A percentile compares a stretch with the other conserved stretches of the same genome.
Conservation (phyloP, 2,797 vertebrate genomes). For the Sebastes cheni region DNA sequence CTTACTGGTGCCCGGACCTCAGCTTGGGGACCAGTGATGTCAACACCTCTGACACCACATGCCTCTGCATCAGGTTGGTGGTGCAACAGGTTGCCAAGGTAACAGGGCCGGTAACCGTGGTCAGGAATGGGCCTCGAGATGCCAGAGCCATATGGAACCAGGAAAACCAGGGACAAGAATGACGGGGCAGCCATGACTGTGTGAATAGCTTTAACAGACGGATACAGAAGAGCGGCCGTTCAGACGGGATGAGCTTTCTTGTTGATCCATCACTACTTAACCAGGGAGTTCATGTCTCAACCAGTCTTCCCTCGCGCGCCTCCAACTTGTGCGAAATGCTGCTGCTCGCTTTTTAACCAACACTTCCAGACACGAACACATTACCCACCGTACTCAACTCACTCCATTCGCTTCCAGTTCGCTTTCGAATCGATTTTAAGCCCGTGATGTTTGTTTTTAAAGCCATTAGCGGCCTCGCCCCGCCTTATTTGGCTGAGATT, state of each 20-base stretch:
- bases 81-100: neutral
- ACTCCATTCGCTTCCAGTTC: too few relatives aligned
- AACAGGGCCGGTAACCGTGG: neutral
- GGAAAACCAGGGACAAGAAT: neutral
- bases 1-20: too few relatives aligned
- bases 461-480: too few relatives aligned
- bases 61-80: neutral
- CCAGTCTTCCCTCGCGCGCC: too few relatives aligned
- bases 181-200: neutral
- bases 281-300: neutral
- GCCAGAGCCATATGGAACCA: neutral
- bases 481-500: too few relatives aligned
- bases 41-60: neutral
- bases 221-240: neutral
- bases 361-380: too few relatives aligned
- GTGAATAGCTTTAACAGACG: neutral
- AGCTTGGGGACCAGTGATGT: neutral
- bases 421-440: too few relatives aligned
- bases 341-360: too few relatives aligned
- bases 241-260: neutral
- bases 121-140: neutral
- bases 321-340: too few relatives aligned
- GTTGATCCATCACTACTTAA: neutral
- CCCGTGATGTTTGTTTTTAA: too few relatives aligned
- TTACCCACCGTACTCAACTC: too few relatives aligned